Conservation (phyloP, 2,888 invertebrate genomes). For the Cheilosia scutellata region DNA sequence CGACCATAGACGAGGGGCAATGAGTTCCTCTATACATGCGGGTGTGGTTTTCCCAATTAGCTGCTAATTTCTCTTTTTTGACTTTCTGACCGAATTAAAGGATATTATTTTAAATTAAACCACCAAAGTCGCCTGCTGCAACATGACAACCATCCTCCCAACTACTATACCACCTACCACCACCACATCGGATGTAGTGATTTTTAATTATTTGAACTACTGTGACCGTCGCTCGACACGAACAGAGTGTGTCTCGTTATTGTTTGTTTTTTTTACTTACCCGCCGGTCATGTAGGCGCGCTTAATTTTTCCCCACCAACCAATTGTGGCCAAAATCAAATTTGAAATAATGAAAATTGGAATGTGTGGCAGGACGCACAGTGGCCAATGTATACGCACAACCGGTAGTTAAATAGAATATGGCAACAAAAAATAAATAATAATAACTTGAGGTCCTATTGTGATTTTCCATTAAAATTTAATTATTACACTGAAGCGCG, state of each 20-base stretch:
- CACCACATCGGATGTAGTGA: slow-evolving; percentile 52
- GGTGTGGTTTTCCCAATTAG: slow-evolving; percentile 73
- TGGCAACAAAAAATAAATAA: slow-evolving; percentile 36
- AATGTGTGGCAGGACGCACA: slow-evolving; percentile 50
- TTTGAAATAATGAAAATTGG: slow-evolving; percentile 68
- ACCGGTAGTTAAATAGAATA: slow-evolving; percentile 21
- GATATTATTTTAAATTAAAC: slow-evolving; percentile 74
- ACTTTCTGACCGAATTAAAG: slow-evolving; percentile 67
- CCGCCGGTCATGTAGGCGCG: slow-evolving; percentile 29
- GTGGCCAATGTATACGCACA: slow-evolving; percentile 6
- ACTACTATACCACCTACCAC: not conserved
- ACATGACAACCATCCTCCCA: slow-evolving; percentile 52
- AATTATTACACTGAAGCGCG: slow-evolving; percentile 29
- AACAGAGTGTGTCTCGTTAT: slow-evolving; percentile 11
- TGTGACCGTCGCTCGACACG: slow-evolving; percentile 20
- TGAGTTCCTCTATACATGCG: slow-evolving; percentile 40
- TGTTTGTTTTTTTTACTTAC: slow-evolving; percentile 14
- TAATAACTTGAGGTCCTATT: slow-evolving; percentile 45
- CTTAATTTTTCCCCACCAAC: slow-evolving; percentile 63
- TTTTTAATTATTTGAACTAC: slow-evolving; percentile 68
- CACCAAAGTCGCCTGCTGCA: slow-evolving; percentile 64
- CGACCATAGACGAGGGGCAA: not conserved
- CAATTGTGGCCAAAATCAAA: slow-evolving; percentile 71
- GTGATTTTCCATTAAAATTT: slow-evolving; percentile 71
- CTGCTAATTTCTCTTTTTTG: slow-evolving; percentile 68